These are phyloP conservation scores for Vanessa tameamea DNA, from an alignment of 1,140 invertebrate genomes.

Conservation along the genomic window DNA sequence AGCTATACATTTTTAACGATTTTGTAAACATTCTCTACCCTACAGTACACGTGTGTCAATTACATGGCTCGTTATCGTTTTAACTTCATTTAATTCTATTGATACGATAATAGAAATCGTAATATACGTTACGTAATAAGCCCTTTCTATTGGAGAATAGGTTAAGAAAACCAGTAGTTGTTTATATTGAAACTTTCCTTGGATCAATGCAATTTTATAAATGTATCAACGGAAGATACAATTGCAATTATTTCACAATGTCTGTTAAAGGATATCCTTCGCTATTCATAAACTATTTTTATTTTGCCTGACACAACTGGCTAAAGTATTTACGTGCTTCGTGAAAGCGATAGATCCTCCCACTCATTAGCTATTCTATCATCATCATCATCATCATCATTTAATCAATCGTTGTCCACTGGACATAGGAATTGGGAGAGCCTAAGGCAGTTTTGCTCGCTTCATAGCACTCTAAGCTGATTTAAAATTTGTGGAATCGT, in stretches of 20 bases:
- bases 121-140: conserved; percentile 43
- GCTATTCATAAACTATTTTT: not conserved
- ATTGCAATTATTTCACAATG: not conserved
- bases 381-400: no score
- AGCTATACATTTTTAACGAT: not conserved
- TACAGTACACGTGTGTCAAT: conserved; percentile 29
- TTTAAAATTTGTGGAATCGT: no score
- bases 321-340: no score
- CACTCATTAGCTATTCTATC: no score
- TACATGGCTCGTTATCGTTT: conserved; percentile 41
- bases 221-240: conserved; percentile 7
- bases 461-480: no score
- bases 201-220: conserved; percentile 1
- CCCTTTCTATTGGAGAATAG: conserved; percentile 40
- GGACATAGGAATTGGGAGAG: no score
- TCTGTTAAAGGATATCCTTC: not conserved
- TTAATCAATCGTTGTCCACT: no score
- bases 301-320: not conserved
- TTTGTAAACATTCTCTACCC: not conserved
- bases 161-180: conserved; percentile 35
- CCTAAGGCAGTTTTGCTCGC: no score
- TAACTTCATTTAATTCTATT: conserved; percentile 34
- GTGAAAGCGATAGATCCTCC: no score
- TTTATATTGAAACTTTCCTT: conserved; percentile 25
- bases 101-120: conserved; percentile 40